Base-by-base conservation (phyloP, 1,140 invertebrate species). In the Nasonia giraulti region DNA sequence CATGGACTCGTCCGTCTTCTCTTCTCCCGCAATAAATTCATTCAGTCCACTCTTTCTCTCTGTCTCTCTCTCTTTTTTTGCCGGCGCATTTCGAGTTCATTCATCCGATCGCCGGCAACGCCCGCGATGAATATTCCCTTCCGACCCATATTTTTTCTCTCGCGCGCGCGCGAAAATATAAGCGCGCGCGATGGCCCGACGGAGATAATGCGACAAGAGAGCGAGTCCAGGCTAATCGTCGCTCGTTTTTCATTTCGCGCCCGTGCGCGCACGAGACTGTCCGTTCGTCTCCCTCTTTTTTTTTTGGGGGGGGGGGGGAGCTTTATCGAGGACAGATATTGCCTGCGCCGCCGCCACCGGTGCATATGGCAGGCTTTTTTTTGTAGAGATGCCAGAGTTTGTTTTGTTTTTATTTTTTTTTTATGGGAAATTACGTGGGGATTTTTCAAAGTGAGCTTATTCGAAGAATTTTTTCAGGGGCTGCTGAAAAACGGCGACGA, bases 161-260 rank as follows among this genome's bases (percentile, higher is more conserved):
- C 47, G 31, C 33, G 31, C 33, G 47, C 44, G 68, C 79, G 79
- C n/a, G 37, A 71, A 50, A 66, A 62, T 62, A 62, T 62, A 84
- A 27, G 83, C 66, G 66, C 44, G 55, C 33, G 27, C 33, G 14
- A 77, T 14, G 27, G 76, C 44, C 6, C 40, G 44, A 4, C 44
- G 62, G 20, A 78, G 69, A 80, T 80, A 84, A 80, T 80, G 77
- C 12, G 14, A 44, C 40, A 8, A 44, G 40, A 17, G 73, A 62
- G 44, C 7, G 76, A 78, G 55, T 33, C 44, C 6, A 7, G 37
- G 76, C 77, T 84, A 87, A 87, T 86, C 79, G 66, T 71, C 55
- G 69, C 83, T 74, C 40, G 71, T 78, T 79, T 80, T 81, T 80
- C 76, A 81, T 80, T 68, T 80, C 27, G 23, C 33, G 78, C 78